These are phyloP conservation scores for Poecile montanus DNA, from an alignment of 2,797 vertebrate genomes.

Conservation along the genomic window DNA sequence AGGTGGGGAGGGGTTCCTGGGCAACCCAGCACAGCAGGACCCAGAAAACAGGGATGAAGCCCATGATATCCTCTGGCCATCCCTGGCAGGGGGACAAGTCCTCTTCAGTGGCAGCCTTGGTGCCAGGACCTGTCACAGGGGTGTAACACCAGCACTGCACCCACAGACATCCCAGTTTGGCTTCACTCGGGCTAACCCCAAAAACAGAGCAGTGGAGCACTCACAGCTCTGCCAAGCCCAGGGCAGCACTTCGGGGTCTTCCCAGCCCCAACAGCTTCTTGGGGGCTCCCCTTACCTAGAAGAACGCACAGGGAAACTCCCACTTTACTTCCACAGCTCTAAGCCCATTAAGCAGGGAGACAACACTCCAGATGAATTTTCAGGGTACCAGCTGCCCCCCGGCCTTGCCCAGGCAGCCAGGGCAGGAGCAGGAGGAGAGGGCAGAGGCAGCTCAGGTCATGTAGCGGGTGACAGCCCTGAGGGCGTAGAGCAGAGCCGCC, in stretches of 20 bases:
- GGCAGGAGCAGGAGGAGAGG: background rate
- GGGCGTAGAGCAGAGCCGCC: constrained; percentile 79
- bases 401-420: background rate
- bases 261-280: background rate
- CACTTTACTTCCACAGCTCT: background rate
- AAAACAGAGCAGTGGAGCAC: background rate
- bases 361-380: background rate
- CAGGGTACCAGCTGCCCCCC: background rate
- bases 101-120: rapidly evolving
- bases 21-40: rapidly evolving
- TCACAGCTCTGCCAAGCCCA: background rate
- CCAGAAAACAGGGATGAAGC: background rate
- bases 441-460: constrained; percentile 77
- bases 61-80: rapidly evolving
- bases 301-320: background rate
- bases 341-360: background rate
- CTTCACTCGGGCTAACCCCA: rapidly evolving
- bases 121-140: background rate
- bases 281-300: background rate
- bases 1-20: background rate
- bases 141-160: background rate
- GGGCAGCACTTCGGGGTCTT: background rate
- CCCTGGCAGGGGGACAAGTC: background rate
- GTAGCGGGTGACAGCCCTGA: constrained; percentile 80
- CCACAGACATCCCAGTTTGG: background rate